Conservation (phyloP, 2,113 vertebrate genomes). For the Hippocampus mohnikei region DNA sequence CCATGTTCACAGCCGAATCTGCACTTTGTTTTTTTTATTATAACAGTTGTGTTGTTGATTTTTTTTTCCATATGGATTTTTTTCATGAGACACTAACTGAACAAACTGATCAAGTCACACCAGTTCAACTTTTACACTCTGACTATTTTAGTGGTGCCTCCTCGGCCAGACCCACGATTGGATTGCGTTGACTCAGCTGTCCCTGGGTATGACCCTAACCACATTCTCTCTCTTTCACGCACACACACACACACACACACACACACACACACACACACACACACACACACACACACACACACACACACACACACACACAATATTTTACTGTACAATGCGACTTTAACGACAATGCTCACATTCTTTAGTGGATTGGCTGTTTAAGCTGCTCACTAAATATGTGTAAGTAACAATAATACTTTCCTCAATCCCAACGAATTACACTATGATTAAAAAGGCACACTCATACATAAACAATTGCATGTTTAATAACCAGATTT, state of each 20-base stretch:
- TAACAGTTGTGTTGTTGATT: neutral
- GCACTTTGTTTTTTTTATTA: neutral
- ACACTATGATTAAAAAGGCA: neutral
- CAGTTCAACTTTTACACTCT: neutral
- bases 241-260: neutral
- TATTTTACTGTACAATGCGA: neutral
- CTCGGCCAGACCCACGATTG: slow-evolving; percentile 54
- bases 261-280: neutral
- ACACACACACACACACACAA: slow-evolving; percentile 8
- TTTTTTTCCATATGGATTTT: neutral
- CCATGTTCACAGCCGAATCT: neutral
- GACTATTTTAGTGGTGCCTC: slow-evolving; percentile 54
- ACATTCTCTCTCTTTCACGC: neutral
- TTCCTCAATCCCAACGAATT: neutral
- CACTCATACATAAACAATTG: neutral
- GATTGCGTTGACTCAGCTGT: slow-evolving; percentile 75
- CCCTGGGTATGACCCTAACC: slow-evolving; percentile 11
- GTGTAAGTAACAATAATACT: neutral
- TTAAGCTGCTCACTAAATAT: neutral
- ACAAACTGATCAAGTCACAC: neutral
- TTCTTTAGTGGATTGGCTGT: neutral
- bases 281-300: slow-evolving; percentile 17
- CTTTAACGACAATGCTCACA: neutral
- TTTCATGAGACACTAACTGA: neutral
- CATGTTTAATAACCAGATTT: neutral